phyloP scores from a whole-genome alignment of 1,140 invertebrate genomes.

The Monomorium pharaonis region DNA sequence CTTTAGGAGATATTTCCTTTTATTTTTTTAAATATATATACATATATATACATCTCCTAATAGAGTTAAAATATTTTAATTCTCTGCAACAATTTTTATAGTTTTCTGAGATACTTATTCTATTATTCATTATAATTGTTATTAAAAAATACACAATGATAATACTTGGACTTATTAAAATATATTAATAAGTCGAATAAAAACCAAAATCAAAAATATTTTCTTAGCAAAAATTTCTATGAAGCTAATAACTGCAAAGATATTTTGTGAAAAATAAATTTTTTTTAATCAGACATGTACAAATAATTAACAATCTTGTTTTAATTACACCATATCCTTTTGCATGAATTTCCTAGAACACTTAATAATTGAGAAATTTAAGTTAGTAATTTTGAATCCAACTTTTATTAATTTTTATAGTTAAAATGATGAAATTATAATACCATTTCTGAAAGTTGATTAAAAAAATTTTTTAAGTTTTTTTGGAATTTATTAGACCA shows the following conservation, averaged over 20 bases:
- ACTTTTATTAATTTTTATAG: not conserved
- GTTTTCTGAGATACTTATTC: not conserved
- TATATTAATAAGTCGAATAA: not conserved
- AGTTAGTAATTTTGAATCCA: not conserved
- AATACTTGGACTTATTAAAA: not conserved
- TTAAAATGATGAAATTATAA: no score
- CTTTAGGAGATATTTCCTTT: not conserved
- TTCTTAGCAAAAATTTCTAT: not conserved
- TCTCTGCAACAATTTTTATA: not conserved
- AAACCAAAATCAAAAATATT: constrained; percentile 3
- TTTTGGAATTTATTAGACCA: not conserved
- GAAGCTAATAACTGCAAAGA: not conserved
- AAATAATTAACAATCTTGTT: not conserved
- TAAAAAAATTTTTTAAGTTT: not conserved
- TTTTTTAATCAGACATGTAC: not conserved
- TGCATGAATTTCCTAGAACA: not conserved
- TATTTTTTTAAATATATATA: not conserved
- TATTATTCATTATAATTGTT: not conserved
- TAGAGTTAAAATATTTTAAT: not conserved
- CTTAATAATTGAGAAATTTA: not conserved
- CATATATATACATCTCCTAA: not conserved
- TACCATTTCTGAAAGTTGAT: not conserved
- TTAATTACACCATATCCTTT: not conserved
- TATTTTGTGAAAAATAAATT: constrained; percentile 43
- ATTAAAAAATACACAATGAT: not conserved